Percentiles rank a stretch among this genome's conserved stretches.
These are phyloP conservation scores for Aplocera efformata DNA, from an alignment of 2,888 invertebrate genomes.

Conservation along the genomic window DNA sequence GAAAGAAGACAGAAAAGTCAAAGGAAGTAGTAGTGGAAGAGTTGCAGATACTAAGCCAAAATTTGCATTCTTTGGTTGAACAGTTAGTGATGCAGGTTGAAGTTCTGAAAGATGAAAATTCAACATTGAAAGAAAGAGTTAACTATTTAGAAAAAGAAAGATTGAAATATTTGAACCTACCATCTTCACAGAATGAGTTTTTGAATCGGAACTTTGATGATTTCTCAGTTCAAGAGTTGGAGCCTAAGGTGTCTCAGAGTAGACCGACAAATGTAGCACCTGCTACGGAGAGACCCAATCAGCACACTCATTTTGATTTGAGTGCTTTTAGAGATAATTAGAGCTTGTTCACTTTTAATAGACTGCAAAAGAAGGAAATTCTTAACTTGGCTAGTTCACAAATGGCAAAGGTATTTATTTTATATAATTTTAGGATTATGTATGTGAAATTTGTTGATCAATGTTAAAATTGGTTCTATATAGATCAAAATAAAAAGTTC, in stretches of 20 bases:
- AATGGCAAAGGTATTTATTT: no score
- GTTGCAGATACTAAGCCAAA: conserved; percentile 82
- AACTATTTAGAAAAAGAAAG: conserved; percentile 79
- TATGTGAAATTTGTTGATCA: no score
- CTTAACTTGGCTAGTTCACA: no score
- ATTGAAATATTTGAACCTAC: conserved; percentile 60
- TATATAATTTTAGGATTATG: no score
- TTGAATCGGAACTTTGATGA: conserved; percentile 27
- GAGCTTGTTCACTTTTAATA: conserved; percentile 7
- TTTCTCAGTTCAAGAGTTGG: conserved; percentile 18
- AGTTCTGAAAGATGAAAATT: conserved; percentile 83
- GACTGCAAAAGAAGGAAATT: no score
- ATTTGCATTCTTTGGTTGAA: conserved; percentile 76
- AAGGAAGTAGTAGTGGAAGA: conserved; percentile 84
- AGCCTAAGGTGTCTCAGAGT: conserved; percentile 29
- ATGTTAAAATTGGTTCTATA: no score
- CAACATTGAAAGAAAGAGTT: conserved; percentile 79
- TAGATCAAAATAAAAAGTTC: no score
- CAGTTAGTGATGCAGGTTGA: conserved; percentile 83
- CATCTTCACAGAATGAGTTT: conserved; percentile 44
- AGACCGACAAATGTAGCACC: conserved; percentile 31
- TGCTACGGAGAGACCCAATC: conserved; percentile 34
- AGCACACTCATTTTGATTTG: conserved; percentile 57
- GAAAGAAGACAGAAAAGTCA: conserved; percentile 81
- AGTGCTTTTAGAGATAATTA: conserved; percentile 55